phyloP scores from a whole-genome alignment of 2,797 vertebrate genomes.

The Pseudochirops corinnae region DNA sequence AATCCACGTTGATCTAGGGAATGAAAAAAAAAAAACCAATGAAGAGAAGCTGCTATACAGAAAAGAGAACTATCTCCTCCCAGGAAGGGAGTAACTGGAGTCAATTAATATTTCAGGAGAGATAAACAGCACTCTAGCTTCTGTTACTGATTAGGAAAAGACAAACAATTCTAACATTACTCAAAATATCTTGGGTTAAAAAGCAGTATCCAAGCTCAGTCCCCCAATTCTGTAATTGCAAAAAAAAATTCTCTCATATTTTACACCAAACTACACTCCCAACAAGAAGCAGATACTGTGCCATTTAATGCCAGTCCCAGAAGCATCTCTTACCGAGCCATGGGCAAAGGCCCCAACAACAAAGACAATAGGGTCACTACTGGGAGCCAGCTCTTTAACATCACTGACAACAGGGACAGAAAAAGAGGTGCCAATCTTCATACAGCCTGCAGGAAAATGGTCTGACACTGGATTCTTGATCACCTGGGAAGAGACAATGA shows the following conservation, averaged over 20 bases:
- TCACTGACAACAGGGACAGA: slow-evolving; percentile 86
- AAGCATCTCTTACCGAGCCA: slow-evolving; percentile 89
- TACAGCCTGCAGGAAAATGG: slow-evolving; percentile 95
- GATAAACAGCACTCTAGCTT: not conserved
- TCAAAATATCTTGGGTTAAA: not conserved
- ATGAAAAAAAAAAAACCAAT: not conserved
- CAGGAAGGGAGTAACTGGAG: not conserved
- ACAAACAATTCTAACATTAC: not conserved
- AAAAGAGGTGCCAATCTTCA: slow-evolving; percentile 93
- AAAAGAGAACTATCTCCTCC: not conserved
- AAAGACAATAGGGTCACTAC: slow-evolving; percentile 90
- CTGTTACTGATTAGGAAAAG: not conserved
- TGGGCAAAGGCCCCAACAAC: slow-evolving; percentile 98
- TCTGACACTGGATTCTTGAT: slow-evolving; percentile 97
- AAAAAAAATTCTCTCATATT: not conserved
- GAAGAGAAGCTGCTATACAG: not conserved
- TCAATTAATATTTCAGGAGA: not conserved
- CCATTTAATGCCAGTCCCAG: not conserved
- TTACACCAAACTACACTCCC: not conserved
- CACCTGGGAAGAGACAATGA: slow-evolving; percentile 81
- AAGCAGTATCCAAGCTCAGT: not conserved
- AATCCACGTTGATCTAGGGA: slow-evolving; percentile 92
- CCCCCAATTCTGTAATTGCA: no score
- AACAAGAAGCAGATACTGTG: not conserved
- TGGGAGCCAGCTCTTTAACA: slow-evolving; percentile 90